Evolutionary conservation across 2,113 vertebrate genomes (phyloP).

Genomic region (Gallinago media): DNA sequence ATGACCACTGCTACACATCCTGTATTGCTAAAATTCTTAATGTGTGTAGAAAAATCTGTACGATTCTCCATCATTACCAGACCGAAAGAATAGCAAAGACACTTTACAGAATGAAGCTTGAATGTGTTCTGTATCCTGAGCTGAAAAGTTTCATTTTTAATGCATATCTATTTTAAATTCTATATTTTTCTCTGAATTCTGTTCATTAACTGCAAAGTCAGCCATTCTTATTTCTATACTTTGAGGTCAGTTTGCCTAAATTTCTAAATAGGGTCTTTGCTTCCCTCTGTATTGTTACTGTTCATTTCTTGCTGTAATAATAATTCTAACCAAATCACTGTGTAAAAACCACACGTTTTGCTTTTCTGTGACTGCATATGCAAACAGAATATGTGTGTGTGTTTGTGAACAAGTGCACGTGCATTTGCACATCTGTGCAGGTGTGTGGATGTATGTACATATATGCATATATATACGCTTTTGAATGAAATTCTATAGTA

Average conservation of each 20-base stretch:
- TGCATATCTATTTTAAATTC: background rate
- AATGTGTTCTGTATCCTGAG: background rate
- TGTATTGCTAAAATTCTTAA: background rate
- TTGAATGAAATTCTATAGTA: background rate
- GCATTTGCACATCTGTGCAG: background rate
- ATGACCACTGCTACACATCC: background rate
- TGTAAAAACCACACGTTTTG: fast-evolving
- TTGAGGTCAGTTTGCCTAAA: background rate
- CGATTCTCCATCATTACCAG: background rate
- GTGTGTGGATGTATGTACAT: background rate
- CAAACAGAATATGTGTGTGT: fast-evolving
- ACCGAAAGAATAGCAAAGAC: background rate
- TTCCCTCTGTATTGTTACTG: background rate
- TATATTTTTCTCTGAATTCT: background rate
- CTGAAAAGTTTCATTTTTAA: background rate
- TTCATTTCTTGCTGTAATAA: background rate
- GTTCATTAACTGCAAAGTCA: background rate
- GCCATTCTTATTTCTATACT: background rate
- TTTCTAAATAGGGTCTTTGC: background rate
- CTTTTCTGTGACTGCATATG: background rate
- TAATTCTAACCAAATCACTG: background rate
- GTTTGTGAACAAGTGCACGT: fast-evolving
- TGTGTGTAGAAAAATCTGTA: background rate
- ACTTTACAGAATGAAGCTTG: background rate
- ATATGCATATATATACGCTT: background rate